These are phyloP conservation scores for human DNA, from an alignment of 2,113 vertebrate genomes.

Conservation along the genomic window DNA sequence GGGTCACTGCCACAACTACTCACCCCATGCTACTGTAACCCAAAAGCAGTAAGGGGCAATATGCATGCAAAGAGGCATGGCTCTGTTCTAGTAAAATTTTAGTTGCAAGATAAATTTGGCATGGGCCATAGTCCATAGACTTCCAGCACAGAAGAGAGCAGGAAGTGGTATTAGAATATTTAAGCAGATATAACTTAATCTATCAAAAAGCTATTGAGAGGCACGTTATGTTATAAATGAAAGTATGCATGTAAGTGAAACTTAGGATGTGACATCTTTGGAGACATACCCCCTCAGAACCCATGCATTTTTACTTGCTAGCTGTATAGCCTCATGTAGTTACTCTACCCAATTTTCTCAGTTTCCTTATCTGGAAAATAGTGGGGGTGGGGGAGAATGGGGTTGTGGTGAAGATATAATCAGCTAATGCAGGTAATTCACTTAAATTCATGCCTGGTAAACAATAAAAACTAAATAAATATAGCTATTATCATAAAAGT, in stretches of 20 bases:
- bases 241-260: not conserved
- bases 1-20: not conserved
- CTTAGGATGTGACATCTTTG: not conserved
- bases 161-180: not conserved
- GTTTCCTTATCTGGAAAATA: not conserved
- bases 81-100: not conserved
- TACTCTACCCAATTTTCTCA: not conserved
- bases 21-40: fast-evolving
- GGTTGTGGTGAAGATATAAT: not conserved
- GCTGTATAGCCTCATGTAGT: not conserved
- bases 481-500: not conserved
- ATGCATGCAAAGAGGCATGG: not conserved
- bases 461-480: not conserved
- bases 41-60: not conserved
- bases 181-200: not conserved
- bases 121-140: not conserved
- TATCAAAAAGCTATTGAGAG: not conserved
- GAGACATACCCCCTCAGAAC: not conserved
- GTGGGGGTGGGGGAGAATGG: no score
- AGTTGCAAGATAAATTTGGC: not conserved
- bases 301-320: not conserved
- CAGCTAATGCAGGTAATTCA: not conserved
- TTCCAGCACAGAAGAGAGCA: not conserved
- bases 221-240: not conserved
- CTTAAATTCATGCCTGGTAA: not conserved